Evolutionary conservation across 2,797 vertebrate species (phyloP), one percentile per base, ranked within the genome.

Genomic region (Liasis olivaceus): DNA sequence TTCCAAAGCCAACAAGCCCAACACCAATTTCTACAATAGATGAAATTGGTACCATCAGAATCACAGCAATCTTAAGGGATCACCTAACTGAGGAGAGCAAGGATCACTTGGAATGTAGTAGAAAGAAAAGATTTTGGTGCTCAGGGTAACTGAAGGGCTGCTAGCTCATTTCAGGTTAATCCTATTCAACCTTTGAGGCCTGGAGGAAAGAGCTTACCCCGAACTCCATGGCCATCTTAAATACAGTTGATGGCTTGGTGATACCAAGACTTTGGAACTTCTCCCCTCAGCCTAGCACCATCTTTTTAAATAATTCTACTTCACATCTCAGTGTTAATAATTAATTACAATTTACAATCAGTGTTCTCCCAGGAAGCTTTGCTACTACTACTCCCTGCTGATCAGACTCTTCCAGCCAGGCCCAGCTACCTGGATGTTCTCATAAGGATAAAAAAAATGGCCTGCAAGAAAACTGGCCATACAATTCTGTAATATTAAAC

Each of bases 21-120:
- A 98, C 97, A 0, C 99, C 99, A 0, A 99, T 97, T 96, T 98
- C 99, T 99, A 97, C 0, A 89, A 97, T n/a, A 95, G 87, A 89
- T 0, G 22, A 86, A 59, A 51, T 62, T 17, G 62, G 26, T 69
- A 85, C 86, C 86, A 9, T 0, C 3, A 36, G 54, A 72, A 15
- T 24, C 91, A 0, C 0, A 91, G 7, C 2, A 28, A n/a, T 3
- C 1, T 64, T 63, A 42, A 47, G 2, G 64, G 77, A 28, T 7
- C 15, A 42, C 88, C 22, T 56, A 47, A 20, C 2, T 47, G 54
- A 63, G 9, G 3, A 22, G 62, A 54, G n/a, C 24, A 66, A 84
- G n/a, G 15, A 51, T 6, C 42, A 59, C 11, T 7, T 89, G 51
- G 8, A 28, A 28, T 26, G 9, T n/a, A 72, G 14, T 8, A 31